Evolutionary conservation across 37 sponge, comb jelly and placozoan species (phyloP), one percentile per base, ranked within the genome.

Genomic region (Amphimedon queenslandica): DNA sequence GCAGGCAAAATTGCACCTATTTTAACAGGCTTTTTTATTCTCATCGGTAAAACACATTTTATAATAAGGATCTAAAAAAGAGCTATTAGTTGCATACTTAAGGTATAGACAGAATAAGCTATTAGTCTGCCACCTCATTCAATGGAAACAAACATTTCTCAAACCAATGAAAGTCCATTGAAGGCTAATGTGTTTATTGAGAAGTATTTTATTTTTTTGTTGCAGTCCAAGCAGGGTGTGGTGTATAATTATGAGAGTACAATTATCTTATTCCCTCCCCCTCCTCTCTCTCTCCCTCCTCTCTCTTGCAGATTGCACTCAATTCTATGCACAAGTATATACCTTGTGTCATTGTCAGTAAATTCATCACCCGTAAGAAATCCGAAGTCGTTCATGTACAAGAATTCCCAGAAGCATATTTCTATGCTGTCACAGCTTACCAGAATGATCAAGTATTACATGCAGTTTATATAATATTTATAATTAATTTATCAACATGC

Each of bases 301-400:
- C 4, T 51, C 37, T 23, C 23, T 30, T 71, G 41, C 39, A 83
- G 88, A 74, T 92, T 30, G 77, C 76, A 0, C 64, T 92, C 40
- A 92, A 92, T 47, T 92, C 92, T 34, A 87, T 92, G 92, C 92
- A 92, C 74, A 79, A 66, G 66, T 92, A 92, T 60, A 70, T 47
- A 8, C 88, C 92, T 31, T 64, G 88, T 10, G 60, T 92, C 20
- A 66, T 80, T 13, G 57, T 92, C 31, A 53, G 79, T 32, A 75
- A 69, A 64, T 73, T 39, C 36, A 43, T 70, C 16, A 69, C 63
- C 37, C 82, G 74, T 66, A 82, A 88, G 39, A 42, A 70, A 21
- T 25, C 51, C 28, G 67, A 37, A n/a, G 33, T 65, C 16, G 73
- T 88, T 0, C 61, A 79, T 56, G 71, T 84, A 8, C 55, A 78